Evolutionary conservation across 2,113 vertebrate species (phyloP), one percentile per base, ranked within the genome.

Genomic region (Mesembrinibis cayennensis): DNA sequence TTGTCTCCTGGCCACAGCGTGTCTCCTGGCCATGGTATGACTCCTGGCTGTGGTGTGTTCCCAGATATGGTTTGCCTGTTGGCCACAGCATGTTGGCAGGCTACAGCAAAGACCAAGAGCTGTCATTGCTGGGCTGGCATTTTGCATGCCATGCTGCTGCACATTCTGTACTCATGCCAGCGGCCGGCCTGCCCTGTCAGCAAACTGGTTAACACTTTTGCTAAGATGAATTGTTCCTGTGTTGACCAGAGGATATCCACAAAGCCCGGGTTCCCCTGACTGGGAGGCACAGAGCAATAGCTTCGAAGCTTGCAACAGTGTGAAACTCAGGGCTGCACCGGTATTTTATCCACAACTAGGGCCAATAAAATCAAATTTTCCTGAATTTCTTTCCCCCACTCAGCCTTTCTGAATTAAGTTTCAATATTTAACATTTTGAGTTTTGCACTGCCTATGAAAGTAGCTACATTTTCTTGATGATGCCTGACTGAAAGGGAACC

Each of bases 41-140:
- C 38, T 42, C n/a, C 29, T 47, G 70, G 49, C 49, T 27, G 9
- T 11, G 32, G 34, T 52, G n/a, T 22, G 53, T 8, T 70, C 36
- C 62, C 25, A 36, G 34, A 21, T 69, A 4, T 10, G 19, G 42
- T 82, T 86, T 73, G 32, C n/a, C 25, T 82, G 14, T 42, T 44
- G 49, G 38, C 32, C 36, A 20, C 1, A 9, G 27, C 3, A 11
- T 1, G 2, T 45, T 49, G 25, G 15, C 52, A 76, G 56, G n/a
- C 67, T 76, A 20, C 13, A 52, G 42, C 22, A 36, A 49, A 13
- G 44, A 44, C 16, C 0, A 0, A 62, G 47, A 19, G 2, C 26
- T 67, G 89, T 9, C 22, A 14, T 25, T 55, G 5, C 20, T 32
- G 38, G 45, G 47, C 30, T 81, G 70, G 18, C 3, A 8, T n/a